phyloP scores from a whole-genome alignment of 2,113 vertebrate genomes.

The Mobula birostris region DNA sequence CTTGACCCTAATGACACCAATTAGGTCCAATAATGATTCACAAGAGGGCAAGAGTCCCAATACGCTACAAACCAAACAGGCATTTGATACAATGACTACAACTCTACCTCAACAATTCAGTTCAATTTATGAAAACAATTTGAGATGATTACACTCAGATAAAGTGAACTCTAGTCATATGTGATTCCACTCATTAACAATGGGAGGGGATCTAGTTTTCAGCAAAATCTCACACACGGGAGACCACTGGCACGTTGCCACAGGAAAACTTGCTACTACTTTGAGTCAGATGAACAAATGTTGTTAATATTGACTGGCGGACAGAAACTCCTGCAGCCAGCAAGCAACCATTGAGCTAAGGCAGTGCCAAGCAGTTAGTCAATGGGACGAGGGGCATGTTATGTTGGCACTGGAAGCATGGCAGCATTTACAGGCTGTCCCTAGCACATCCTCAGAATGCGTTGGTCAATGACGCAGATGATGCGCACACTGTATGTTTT shows the following conservation, averaged over 20 bases:
- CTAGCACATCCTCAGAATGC: too few relatives aligned
- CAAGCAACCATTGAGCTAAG: not conserved
- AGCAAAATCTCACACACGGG: not conserved
- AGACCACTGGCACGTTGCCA: not conserved
- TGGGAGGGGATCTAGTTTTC: not conserved
- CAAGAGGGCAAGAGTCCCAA: not conserved
- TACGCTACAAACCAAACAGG: not conserved
- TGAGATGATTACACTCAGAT: not conserved
- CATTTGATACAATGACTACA: not conserved
- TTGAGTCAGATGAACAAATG: not conserved
- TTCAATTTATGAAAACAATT: not conserved
- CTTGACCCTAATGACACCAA: constrained; percentile 26
- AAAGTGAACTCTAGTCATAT: not conserved
- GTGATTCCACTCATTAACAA: not conserved
- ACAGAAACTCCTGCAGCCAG: not conserved
- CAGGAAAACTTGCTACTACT: not conserved
- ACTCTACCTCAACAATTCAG: not conserved
- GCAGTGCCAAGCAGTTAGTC: not conserved
- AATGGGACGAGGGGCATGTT: not conserved
- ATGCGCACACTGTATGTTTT: too few relatives aligned
- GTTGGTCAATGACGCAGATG: too few relatives aligned
- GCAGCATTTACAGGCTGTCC: too few relatives aligned
- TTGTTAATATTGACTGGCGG: not conserved
- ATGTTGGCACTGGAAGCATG: too few relatives aligned
- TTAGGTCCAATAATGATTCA: not conserved